Evolutionary conservation across 2,797 vertebrate genomes (phyloP), one percentile per base, ranked within the genome.

Genomic region (Loriculus beryllinus): DNA sequence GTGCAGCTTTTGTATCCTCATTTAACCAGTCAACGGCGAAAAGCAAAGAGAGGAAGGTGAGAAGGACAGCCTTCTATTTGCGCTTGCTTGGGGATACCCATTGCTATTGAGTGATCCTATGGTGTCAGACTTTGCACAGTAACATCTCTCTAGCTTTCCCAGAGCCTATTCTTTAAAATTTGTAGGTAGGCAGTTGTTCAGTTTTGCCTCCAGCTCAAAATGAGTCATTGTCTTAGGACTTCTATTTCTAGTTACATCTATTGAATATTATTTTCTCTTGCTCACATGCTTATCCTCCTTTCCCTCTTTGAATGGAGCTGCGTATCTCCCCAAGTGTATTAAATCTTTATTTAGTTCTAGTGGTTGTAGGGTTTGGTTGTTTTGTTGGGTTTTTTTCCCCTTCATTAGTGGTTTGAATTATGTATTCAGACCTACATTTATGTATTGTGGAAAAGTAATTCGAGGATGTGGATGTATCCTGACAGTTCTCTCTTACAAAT

Each of bases 161-260:
- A 29, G 35, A 76, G 22, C 6, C 78, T 91, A 1, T 90, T 45
- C 92, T 83, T 62, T 90, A 33, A 87, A 91, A 93, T 89, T 86
- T 96, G 42, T 51, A 84, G 52, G 62, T 82, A 28, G 52, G 16
- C 39, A 17, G 20, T 71, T 69, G 21, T 31, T 72, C 0, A 1
- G 2, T 84, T 88, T 82, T 92, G 16, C 16, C 6, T 60, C 11
- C 37, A 40, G 31, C n/a, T 91, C 28, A 71, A 25, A 81, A 12
- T n/a, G 20, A 39, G 19, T 11, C n/a, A 15, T 59, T 3, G 54
- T 52, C 3, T 25, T 18, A 51, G 21, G 69, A 31, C 19, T 40
- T 52, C 45, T 67, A 6, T 47, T 76, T 78, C 47, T 49, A 6
- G 4, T 49, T 70, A 7, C 0, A 0, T 45, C 40, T 48, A 3